Base-by-base conservation (phyloP, 2,888 invertebrate genomes). In the Limulus polyphemus region DNA sequence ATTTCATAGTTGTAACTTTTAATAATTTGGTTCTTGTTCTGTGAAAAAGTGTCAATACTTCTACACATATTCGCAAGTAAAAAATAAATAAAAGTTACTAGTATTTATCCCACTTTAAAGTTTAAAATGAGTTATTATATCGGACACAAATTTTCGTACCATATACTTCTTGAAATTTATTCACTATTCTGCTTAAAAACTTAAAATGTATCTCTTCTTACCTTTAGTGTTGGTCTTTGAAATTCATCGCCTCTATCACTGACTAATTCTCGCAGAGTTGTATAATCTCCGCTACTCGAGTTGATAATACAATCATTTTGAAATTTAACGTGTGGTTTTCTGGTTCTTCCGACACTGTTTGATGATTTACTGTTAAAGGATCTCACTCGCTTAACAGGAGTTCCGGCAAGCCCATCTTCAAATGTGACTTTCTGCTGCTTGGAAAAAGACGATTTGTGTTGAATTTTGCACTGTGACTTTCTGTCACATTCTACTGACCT, bases 281-380 rank as follows among this genome's bases (percentile, higher is more conserved):
- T 88, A 76, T 88, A 88, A 78, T 88, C 88, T 69, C 88, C 87
- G 77, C 87, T 87, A 79, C 87, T 87, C 14, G 67, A 68, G 58
- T 72, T 72, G 3, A 68, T 64, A 49, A 70, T 70, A 10, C 69
- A 70, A 13, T 70, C 58, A 59, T 66, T 69, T 55, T 71, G 72
- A 32, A 78, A 78, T 74, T 78, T 74, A 69, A 75, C 75, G 75
- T 76, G 78, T 77, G 79, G 82, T 80, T 83, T 69, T 32, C 60
- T 62, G 12, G 61, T 60, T 16, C 57, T 60, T 0, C 62, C 52
- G 9, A 63, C 61, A 59, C 69, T 69, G 5, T 70, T 69, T 11
- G 69, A 68, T 59, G 69, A 70, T 52, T 57, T 58, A 47, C 60
- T 61, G n/a, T 58, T 56, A 16, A 64, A 67, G 32, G 1, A 32